Conservation (phyloP, 2,888 invertebrate species). For the Pammene fasciana region DNA sequence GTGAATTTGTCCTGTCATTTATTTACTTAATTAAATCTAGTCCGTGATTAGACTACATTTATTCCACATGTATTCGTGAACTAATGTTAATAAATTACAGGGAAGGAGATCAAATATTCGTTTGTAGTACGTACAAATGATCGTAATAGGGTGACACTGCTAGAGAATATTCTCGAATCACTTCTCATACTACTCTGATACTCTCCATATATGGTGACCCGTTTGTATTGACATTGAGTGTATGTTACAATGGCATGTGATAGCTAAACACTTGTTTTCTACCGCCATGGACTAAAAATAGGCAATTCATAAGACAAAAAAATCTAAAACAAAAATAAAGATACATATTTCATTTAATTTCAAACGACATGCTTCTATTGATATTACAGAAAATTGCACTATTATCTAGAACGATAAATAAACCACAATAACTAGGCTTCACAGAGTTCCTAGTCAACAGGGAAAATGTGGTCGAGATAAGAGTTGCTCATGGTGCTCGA, state of each 20-base stretch:
- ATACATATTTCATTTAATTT: too few relatives aligned
- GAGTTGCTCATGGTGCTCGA: background rate
- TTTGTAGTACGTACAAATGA: too few relatives aligned
- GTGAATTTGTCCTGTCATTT: slow-evolving; percentile 28
- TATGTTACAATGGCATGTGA: too few relatives aligned
- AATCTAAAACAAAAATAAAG: too few relatives aligned
- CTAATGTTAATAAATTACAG: background rate
- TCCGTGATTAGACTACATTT: slow-evolving; percentile 2
- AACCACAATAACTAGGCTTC: slow-evolving; percentile 18
- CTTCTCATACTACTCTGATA: too few relatives aligned
- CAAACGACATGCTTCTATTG: background rate
- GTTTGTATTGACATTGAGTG: too few relatives aligned
- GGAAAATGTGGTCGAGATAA: slow-evolving; percentile 29
- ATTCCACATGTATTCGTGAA: background rate
- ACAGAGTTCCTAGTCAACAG: slow-evolving; percentile 9
- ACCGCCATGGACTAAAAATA: too few relatives aligned
- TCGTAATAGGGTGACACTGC: too few relatives aligned
- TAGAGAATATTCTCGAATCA: too few relatives aligned
- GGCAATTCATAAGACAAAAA: too few relatives aligned
- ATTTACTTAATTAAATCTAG: slow-evolving; percentile 25
- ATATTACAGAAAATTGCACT: background rate
- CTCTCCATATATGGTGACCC: too few relatives aligned
- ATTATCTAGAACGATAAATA: slow-evolving; percentile 10
- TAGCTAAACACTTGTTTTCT: too few relatives aligned
- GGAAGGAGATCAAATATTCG: background rate